Conservation (phyloP, 1,140 invertebrate genomes). For the Drosophila nikananu region DNA sequence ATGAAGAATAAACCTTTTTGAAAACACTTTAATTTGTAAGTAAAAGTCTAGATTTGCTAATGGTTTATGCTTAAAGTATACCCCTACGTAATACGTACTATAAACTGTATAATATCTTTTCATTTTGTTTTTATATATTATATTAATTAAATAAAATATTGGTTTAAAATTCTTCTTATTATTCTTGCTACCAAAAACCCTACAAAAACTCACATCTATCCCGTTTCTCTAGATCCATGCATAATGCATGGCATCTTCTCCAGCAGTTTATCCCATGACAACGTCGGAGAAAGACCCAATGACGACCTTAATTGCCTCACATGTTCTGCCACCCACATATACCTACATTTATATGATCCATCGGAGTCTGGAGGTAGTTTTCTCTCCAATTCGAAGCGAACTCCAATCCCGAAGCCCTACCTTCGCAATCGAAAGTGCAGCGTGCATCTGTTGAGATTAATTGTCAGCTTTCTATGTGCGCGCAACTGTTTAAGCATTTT, state of each 20-base stretch:
- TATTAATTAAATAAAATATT: neutral
- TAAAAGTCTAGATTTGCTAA: neutral
- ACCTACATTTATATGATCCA: conserved; percentile 11
- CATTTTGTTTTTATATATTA: too few species aligned
- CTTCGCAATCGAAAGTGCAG: conserved; percentile 35
- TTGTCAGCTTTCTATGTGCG: conserved; percentile 65
- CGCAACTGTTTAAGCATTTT: conserved; percentile 65
- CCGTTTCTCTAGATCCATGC: conserved; percentile 27
- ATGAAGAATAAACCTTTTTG: too few species aligned
- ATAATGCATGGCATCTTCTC: conserved; percentile 54
- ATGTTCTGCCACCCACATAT: conserved; percentile 67
- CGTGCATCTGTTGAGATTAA: conserved; percentile 69
- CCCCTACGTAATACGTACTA: too few species aligned
- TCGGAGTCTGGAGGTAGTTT: conserved; percentile 60
- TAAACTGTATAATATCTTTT: too few species aligned
- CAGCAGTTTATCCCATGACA: conserved; percentile 37
- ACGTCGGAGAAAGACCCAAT: conserved; percentile 30
- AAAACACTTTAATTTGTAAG: too few species aligned
- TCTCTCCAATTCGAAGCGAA: conserved; percentile 43
- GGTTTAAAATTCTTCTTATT: neutral
- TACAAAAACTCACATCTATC: neutral
- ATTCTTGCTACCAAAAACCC: neutral
- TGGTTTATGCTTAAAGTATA: neutral
- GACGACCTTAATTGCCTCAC: conserved; percentile 66
- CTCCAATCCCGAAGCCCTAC: conserved; percentile 32